phyloP scores from a whole-genome alignment of 2,797 vertebrate genomes.

The Pseudomugil tenellus region DNA sequence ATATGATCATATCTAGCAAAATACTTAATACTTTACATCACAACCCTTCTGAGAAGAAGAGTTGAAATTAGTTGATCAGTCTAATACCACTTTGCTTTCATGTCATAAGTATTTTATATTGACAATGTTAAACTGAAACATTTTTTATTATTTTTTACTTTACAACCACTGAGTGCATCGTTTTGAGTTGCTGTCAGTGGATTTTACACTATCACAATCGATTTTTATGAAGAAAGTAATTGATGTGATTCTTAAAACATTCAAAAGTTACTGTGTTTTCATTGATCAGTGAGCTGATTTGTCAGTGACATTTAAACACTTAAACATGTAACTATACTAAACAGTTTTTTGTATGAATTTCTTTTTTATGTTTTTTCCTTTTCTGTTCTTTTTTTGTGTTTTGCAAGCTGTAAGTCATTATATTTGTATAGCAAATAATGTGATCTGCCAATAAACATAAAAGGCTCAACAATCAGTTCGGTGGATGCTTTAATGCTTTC shows the following conservation, averaged over 20 bases:
- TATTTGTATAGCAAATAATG: slow-evolving; percentile 42
- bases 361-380: background rate
- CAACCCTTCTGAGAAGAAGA: slow-evolving; percentile 2
- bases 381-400: slow-evolving; percentile 34
- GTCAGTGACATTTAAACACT: slow-evolving; percentile 33
- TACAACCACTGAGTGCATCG: slow-evolving; percentile 6
- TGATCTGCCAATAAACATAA: slow-evolving; percentile 48
- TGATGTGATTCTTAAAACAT: slow-evolving; percentile 34
- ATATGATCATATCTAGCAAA: slow-evolving; percentile 48
- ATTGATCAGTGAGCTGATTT: slow-evolving; percentile 34
- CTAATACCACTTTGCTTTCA: slow-evolving; percentile 19
- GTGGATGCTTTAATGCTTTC: slow-evolving; percentile 31
- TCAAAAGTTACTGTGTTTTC: slow-evolving; percentile 33
- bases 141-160: slow-evolving; percentile 5
- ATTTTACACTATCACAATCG: background rate
- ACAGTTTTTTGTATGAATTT: slow-evolving; percentile 62
- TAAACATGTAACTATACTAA: slow-evolving; percentile 30
- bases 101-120: slow-evolving; percentile 10
- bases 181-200: slow-evolving; percentile 19
- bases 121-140: background rate
- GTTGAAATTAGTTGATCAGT: slow-evolving; percentile 23
- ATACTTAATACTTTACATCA: slow-evolving; percentile 17
- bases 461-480: slow-evolving; percentile 48
- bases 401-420: slow-evolving; percentile 60
- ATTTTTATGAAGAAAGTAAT: too few species aligned